Percentiles rank a stretch among this genome's conserved stretches.
These are phyloP conservation scores for Omphaloscelis lunosa DNA, from an alignment of 2,888 invertebrate genomes.

Conservation along the genomic window DNA sequence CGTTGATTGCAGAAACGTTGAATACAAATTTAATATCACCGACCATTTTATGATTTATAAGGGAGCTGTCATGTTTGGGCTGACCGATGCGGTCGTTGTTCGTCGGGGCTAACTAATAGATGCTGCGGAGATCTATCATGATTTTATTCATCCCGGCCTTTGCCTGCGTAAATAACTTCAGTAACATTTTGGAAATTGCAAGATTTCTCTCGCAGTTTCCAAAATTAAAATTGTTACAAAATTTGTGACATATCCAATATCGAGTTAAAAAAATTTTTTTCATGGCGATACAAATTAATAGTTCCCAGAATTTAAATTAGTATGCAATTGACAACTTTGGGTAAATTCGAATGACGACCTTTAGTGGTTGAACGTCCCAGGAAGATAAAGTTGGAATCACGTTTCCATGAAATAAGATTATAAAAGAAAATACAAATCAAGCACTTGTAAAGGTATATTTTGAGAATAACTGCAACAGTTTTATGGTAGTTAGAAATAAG, in stretches of 20 bases:
- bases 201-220: neutral
- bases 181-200: neutral
- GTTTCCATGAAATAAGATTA: neutral
- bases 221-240: neutral
- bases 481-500: neutral
- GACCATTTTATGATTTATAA: slow-evolving; percentile 71
- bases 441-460: neutral
- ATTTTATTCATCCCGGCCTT: slow-evolving; percentile 37
- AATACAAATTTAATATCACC: slow-evolving; percentile 74
- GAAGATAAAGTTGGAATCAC: neutral
- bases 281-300: neutral
- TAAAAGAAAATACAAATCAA: neutral
- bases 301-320: neutral
- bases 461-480: neutral
- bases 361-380: neutral
- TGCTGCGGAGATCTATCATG: slow-evolving; percentile 46
- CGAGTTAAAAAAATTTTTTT: neutral
- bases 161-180: neutral
- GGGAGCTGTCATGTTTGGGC: slow-evolving; percentile 54
- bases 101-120: slow-evolving; percentile 50
- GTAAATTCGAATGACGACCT: neutral
- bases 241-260: too few species aligned
- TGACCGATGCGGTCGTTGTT: slow-evolving; percentile 52
- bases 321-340: neutral
- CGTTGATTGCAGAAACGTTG: slow-evolving; percentile 75